Base-by-base conservation (phyloP, 2,113 vertebrate species). In the Conger conger region DNA sequence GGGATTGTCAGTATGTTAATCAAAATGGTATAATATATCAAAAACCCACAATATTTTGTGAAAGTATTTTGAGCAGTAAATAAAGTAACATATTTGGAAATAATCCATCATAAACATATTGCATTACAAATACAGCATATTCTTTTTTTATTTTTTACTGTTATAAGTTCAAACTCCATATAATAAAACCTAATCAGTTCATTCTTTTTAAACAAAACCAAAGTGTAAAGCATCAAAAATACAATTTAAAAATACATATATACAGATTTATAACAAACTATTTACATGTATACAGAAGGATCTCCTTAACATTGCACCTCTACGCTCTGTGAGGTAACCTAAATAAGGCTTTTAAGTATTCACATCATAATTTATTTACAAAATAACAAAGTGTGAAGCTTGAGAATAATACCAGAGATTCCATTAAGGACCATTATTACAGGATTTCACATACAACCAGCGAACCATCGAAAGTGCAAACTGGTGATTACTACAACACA, bases 71-170 rank as follows among this genome's bases (percentile, higher is more conserved):
- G 15, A 84, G 76, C 20, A 84, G 37, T 84, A 79, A n/a, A 79
- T 54, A 84, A 84, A 84, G 79, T 84, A 84, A 30, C 45, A 53
- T 40, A 78, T 84, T 83, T 35, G 35, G 68, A 73, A 73, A 73
- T n/a, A 68, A 4, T 68, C 60, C 68, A 73, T 73, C 68, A 73
- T 9, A 73, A 33, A 73, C 30, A 38, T 79, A 79, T 76, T 78
- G 57, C 8, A 79, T 50, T 54, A 83, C 5, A 83, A 76, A 83
- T 83, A 76, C 36, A 78, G 57, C 57, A 36, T 35, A 79, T 40
- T 36, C 27, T 42, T 79, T 40, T 84, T 36, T 40, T 37, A 54
- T 79, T 54, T 36, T 78, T 79, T 84, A 36, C 76, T 54, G 38
- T 42, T 50, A 81, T 30, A 9, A 53, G 38, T 37, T 77, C 50